Base-by-base conservation (phyloP, 2,113 vertebrate genomes). In the Brachypteracias leptosomus region DNA sequence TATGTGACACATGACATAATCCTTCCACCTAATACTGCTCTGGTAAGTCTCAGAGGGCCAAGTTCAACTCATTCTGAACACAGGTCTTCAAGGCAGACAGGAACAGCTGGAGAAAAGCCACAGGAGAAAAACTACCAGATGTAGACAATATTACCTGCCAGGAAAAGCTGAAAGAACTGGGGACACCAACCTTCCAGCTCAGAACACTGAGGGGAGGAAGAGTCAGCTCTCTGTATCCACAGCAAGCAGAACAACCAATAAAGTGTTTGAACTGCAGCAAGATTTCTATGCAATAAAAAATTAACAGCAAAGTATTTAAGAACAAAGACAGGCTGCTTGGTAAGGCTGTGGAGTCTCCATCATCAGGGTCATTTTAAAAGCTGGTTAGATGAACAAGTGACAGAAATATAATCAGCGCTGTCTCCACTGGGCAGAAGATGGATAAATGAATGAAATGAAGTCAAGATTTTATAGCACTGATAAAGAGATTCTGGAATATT, bases 1-100 rank as follows among this genome's bases (percentile, higher is more conserved):
- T 67, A 91, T 63, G 72, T 77, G 91, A 89, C 89, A 93, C 85
- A 91, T 78, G 85, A 92, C 85, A 72, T 86, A 92, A 94, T 90
- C 90, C 82, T 78, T 80, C 42, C 88, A 66, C 82, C 72, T 86
- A 86, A 86, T 40, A 47, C 46, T 63, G 68, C 79, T 72, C 67
- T 9, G 1, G 29, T 33, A 58, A 77, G 67, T 52, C 72, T 68
- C 65, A 89, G 22, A 72, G 65, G 59, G 59, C 76, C 74, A 90
- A 71, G 7, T n/a, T 62, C 75, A 90, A 70, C 42, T 83, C 67
- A 51, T 51, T 63, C 42, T 59, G 51, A 77, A 54, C 59, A 55
- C 63, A 35, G 36, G n/a, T 47, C 88, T 94, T 83, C 1, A 11
- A 74, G 59, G 6, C 52, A 93, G 51, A 44, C 55, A 79, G 28